phyloP scores from a whole-genome alignment of 2,888 invertebrate genomes.

The Scrobipalpa costella region DNA sequence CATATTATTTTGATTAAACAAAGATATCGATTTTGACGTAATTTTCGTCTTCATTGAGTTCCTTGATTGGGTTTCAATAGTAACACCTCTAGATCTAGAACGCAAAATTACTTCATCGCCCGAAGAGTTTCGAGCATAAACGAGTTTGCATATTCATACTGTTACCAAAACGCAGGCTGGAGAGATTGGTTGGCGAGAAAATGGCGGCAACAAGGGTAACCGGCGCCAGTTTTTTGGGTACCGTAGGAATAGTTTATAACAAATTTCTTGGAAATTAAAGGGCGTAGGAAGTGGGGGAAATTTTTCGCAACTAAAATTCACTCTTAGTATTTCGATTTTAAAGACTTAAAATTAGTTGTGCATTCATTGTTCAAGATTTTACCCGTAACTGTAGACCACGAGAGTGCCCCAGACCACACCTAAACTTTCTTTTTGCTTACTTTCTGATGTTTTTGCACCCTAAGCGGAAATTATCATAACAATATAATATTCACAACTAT shows the following conservation, averaged over 20 bases:
- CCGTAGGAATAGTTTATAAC: neutral
- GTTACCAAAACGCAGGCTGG: conserved; percentile 28
- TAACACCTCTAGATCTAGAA: conserved; percentile 16
- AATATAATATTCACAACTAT: too few relatives aligned
- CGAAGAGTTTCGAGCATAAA: conserved; percentile 31
- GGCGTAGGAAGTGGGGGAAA: too few relatives aligned
- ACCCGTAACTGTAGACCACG: too few relatives aligned
- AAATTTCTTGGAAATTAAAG: too few relatives aligned
- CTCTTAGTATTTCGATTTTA: too few relatives aligned
- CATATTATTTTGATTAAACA: neutral
- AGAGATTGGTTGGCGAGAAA: conserved; percentile 29
- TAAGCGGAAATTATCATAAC: too few relatives aligned
- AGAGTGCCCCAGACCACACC: too few relatives aligned
- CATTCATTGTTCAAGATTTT: too few relatives aligned
- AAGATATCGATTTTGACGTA: neutral
- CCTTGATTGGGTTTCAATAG: neutral
- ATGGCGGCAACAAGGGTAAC: conserved; percentile 16
- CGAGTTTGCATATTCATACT: conserved; percentile 37
- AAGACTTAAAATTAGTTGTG: too few relatives aligned
- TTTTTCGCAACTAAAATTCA: too few relatives aligned
- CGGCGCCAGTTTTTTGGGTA: conserved; percentile 21
- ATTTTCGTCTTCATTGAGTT: neutral
- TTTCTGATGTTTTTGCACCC: too few relatives aligned
- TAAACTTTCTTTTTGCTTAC: too few relatives aligned
- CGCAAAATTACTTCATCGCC: conserved; percentile 27